These are phyloP conservation scores for Oncopeltus fasciatus DNA, from an alignment of 1,140 invertebrate species.

Conservation along the genomic window DNA sequence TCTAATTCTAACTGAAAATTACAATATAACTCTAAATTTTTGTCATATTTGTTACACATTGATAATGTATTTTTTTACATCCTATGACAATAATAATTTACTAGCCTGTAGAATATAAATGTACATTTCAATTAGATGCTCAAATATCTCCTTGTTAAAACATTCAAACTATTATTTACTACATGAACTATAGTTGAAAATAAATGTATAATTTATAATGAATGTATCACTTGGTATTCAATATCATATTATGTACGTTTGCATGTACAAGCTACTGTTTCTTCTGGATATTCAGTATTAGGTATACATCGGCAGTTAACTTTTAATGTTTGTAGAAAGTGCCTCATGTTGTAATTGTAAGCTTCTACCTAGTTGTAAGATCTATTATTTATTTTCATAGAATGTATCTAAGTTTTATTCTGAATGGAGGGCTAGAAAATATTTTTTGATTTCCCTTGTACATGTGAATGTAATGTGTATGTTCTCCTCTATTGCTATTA, in stretches of 20 bases:
- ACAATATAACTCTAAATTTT: slow-evolving; percentile 1
- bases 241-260: background rate
- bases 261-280: background rate
- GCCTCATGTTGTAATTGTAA: no score
- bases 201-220: background rate
- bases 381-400: no score
- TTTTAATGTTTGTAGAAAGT: no score
- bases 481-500: no score
- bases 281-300: no score
- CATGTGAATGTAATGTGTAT: no score
- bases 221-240: no score
- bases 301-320: no score
- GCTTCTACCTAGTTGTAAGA: no score
- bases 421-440: no score
- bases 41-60: slow-evolving; percentile 5
- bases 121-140: slow-evolving; percentile 3
- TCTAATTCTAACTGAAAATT: background rate
- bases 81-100: background rate
- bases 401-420: no score
- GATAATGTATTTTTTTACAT: slow-evolving; percentile 9
- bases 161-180: background rate
- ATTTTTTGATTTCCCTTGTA: no score
- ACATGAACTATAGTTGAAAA: background rate
- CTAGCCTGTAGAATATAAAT: background rate
- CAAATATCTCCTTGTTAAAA: background rate